These are phyloP conservation scores for Sebastes minor DNA, from an alignment of 2,797 vertebrate species.

Conservation along the genomic window DNA sequence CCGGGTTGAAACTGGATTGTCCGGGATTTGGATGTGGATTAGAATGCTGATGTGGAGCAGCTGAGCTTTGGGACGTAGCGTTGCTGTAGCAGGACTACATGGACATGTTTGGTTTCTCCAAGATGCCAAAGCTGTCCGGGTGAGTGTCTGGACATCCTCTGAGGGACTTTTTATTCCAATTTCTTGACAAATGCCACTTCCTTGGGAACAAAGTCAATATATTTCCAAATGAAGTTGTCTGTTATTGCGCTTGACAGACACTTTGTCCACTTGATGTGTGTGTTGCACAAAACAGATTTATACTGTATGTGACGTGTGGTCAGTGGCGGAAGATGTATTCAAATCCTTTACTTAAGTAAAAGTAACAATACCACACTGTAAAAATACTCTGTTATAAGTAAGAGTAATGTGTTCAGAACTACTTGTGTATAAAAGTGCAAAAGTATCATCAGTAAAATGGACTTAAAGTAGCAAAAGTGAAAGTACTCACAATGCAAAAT, in stretches of 20 bases:
- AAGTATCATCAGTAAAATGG: background rate
- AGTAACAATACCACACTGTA: background rate
- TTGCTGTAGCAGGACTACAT: slow-evolving; percentile 78
- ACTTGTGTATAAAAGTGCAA: background rate
- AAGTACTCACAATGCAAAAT: no score
- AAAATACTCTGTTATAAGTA: background rate
- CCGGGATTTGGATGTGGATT: slow-evolving; percentile 53
- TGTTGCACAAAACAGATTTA: background rate
- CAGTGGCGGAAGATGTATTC: background rate
- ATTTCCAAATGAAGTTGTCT: background rate
- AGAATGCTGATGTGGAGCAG: slow-evolving; percentile 59
- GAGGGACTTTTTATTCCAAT: background rate
- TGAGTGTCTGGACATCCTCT: slow-evolving; percentile 84
- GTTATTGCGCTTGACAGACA: background rate
- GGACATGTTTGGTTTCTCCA: slow-evolving; percentile 98
- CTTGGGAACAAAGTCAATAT: background rate
- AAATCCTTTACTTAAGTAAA: background rate
- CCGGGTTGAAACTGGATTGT: slow-evolving; percentile 58
- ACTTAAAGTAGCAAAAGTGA: background rate
- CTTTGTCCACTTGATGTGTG: background rate
- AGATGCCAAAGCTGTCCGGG: slow-evolving; percentile 93
- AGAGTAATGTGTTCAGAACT: background rate
- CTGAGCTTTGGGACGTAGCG: slow-evolving; percentile 47
- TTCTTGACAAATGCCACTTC: background rate
- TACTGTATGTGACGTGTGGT: background rate